A percentile compares a stretch with the other conserved stretches of the same genome.
Conservation (phyloP, 2,113 vertebrate genomes). For the Ursus arctos region DNA sequence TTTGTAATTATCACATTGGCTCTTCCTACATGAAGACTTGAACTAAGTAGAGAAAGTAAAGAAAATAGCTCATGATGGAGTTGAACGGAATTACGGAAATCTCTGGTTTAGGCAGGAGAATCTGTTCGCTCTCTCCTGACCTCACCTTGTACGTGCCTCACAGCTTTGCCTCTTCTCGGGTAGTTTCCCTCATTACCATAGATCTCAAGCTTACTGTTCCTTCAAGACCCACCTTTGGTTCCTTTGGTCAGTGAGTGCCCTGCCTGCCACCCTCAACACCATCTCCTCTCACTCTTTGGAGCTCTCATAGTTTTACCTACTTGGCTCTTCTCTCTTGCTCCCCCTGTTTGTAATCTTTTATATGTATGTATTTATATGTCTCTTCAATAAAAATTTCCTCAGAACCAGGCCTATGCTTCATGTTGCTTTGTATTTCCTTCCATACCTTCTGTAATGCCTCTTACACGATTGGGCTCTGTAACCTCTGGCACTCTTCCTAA, state of each 20-base stretch:
- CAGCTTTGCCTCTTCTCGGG: neutral
- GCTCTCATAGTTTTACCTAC: neutral
- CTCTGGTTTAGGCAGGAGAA: neutral
- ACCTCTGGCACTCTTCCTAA: slow-evolving; percentile 13
- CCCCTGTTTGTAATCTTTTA: neutral
- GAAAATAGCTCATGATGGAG: neutral
- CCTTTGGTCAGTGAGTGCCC: neutral
- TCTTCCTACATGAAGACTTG: neutral
- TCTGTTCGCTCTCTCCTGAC: neutral
- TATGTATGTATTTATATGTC: neutral
- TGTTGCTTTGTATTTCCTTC: neutral
- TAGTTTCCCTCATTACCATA: neutral
- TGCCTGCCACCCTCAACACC: rapidly evolving
- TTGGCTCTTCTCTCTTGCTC: neutral
- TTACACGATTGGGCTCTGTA: neutral
- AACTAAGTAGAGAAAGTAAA: neutral
- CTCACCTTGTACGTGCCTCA: neutral
- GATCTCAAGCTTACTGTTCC: neutral
- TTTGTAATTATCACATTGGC: neutral
- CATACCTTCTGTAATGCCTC: neutral
- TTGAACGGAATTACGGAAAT: neutral
- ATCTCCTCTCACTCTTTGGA: neutral
- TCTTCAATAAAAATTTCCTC: neutral
- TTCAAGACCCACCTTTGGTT: neutral
- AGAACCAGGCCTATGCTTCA: neutral